These are phyloP conservation scores for Palaemon carinicauda DNA, from an alignment of 1,140 invertebrate genomes.

Conservation along the genomic window DNA sequence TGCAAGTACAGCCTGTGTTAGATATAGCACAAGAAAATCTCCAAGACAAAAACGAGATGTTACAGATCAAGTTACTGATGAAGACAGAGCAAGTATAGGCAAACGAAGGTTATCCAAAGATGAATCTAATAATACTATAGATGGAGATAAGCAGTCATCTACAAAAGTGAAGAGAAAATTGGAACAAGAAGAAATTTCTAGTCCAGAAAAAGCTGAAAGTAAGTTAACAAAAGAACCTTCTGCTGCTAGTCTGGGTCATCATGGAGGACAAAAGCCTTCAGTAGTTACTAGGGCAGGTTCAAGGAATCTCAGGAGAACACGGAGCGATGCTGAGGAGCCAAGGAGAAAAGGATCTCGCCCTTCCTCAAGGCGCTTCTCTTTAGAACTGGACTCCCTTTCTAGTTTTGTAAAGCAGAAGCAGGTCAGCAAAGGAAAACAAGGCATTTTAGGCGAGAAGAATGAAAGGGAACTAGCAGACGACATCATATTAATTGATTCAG, in stretches of 20 bases:
- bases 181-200: background rate
- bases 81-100: background rate
- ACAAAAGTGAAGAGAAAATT: background rate
- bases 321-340: constrained; percentile 38
- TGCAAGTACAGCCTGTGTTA: background rate
- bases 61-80: background rate
- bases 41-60: constrained; percentile 6
- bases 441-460: background rate
- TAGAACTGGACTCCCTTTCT: constrained; percentile 3
- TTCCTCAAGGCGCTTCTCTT: constrained; percentile 19
- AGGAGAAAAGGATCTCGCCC: background rate
- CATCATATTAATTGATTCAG: background rate
- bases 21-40: constrained; percentile 9
- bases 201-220: background rate
- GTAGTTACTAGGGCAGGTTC: background rate
- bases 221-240: background rate
- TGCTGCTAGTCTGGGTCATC: background rate
- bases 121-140: background rate
- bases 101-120: background rate
- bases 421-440: background rate
- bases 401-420: background rate
- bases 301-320: constrained; percentile 28
- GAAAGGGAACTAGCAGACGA: constrained; percentile 5
- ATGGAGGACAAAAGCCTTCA: background rate
- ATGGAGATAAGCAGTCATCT: background rate